These are phyloP conservation scores for Ennomos erosarius DNA, from an alignment of 2,888 invertebrate genomes.

Conservation along the genomic window DNA sequence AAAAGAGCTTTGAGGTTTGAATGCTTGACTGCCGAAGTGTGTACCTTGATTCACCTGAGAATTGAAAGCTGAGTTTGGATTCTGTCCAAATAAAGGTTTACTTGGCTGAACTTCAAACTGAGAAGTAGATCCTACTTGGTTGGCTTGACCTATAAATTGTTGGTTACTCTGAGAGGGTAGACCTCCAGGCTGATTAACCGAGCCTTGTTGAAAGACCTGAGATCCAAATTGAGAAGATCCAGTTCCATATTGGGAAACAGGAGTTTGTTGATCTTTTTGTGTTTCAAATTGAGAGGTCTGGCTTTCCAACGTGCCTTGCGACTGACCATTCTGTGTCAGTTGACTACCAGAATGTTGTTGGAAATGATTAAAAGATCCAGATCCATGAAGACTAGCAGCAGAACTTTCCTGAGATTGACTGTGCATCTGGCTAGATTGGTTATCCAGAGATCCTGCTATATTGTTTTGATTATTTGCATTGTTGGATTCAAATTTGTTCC, in stretches of 20 bases:
- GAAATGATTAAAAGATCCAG: conserved; percentile 11
- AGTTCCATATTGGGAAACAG: conserved; percentile 20
- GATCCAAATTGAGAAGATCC: conserved; percentile 21
- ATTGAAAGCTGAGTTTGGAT: conserved; percentile 12
- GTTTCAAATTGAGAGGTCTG: conserved; percentile 25
- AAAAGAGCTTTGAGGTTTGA: conserved; percentile 32
- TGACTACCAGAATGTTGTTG: conserved; percentile 18
- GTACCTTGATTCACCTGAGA: conserved; percentile 25
- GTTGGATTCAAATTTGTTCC: conserved; percentile 22
- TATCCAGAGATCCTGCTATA: conserved; percentile 16
- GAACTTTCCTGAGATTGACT: conserved; percentile 19
- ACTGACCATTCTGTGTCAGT: conserved; percentile 8
- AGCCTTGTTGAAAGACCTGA: conserved; percentile 12
- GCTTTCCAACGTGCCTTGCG: conserved; percentile 19
- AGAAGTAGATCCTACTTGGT: conserved; percentile 6
- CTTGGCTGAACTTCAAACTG: conserved; percentile 24
- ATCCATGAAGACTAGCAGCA: not conserved
- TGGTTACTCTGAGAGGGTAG: conserved; percentile 13
- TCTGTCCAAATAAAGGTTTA: conserved; percentile 14
- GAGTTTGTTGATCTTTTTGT: conserved; percentile 17
- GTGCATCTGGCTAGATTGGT: conserved; percentile 24
- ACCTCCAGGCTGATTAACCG: too few relatives aligned
- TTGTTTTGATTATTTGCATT: conserved; percentile 14
- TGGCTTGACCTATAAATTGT: conserved; percentile 4
- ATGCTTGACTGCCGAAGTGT: conserved; percentile 33